Evolutionary conservation across 2,797 vertebrate species (phyloP).

Genomic region (Enteromius afrohamiltoni): DNA sequence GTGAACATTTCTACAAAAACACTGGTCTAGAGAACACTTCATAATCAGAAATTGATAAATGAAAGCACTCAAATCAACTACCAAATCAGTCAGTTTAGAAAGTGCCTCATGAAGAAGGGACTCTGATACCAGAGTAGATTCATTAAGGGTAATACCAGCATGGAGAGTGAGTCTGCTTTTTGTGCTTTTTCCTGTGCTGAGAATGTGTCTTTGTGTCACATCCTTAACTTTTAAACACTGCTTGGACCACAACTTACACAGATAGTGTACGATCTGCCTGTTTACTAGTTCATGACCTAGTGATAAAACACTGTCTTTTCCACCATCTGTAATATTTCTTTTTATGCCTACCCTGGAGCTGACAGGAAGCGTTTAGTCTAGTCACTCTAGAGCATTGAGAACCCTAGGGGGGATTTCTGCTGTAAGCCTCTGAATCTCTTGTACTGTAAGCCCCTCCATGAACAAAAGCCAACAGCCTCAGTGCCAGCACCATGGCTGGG

Average conservation of each 20-base stretch:
- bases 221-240: neutral
- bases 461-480: constrained; percentile 60
- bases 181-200: neutral
- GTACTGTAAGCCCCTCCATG: constrained; percentile 57
- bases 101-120: neutral
- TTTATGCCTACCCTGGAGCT: constrained; percentile 53
- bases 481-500: constrained; percentile 67
- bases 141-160: neutral
- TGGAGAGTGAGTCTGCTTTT: neutral
- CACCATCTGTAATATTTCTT: neutral
- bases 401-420: constrained; percentile 53
- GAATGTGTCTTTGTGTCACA: constrained; percentile 8
- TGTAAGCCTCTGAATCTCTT: constrained; percentile 48
- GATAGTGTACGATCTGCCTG: neutral
- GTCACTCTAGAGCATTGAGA: constrained; percentile 38
- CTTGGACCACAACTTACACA: neutral
- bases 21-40: neutral
- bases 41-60: neutral
- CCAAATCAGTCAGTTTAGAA: neutral
- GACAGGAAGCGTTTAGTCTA: constrained; percentile 65
- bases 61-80: neutral
- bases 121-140: neutral
- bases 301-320: neutral
- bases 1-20: neutral
- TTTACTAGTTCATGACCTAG: constrained; percentile 13